Percentiles rank a stretch among this genome's conserved stretches.
phyloP scores from a whole-genome alignment of 2,888 invertebrate species.

The Trissolcus japonicus region DNA sequence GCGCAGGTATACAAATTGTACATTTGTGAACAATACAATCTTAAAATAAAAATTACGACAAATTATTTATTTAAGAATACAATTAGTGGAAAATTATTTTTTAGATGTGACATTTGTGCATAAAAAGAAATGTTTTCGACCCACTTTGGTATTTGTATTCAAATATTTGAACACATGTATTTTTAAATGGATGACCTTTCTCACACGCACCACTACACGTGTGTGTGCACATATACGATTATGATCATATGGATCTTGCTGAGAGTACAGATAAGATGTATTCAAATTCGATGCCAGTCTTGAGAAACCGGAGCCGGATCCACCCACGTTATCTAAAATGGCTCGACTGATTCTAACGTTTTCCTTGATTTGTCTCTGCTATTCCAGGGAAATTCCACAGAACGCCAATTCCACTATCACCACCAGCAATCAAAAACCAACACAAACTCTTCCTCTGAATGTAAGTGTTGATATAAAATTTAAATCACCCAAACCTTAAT shows the following conservation, averaged over 20 bases:
- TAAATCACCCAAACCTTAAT: too few relatives aligned
- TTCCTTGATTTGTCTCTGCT: too few relatives aligned
- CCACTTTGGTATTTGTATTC: conserved; percentile 9
- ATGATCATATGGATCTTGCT: conserved; percentile 1
- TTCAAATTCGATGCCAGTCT: neutral
- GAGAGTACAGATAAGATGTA: neutral
- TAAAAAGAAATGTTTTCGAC: neutral
- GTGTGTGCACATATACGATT: conserved; percentile 17
- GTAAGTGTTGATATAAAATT: too few relatives aligned
- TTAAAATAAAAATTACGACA: too few relatives aligned
- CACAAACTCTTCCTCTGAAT: neutral
- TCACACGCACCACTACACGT: conserved; percentile 3
- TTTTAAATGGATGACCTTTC: conserved; percentile 35
- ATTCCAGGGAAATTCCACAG: too few relatives aligned
- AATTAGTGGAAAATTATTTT: neutral
- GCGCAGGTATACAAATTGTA: too few relatives aligned
- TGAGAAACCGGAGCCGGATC: too few relatives aligned
- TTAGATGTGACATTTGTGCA: neutral
- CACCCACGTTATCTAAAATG: too few relatives aligned
- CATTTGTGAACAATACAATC: too few relatives aligned
- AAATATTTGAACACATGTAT: conserved; percentile 30
- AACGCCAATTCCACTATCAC: too few relatives aligned
- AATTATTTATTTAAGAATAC: neutral
- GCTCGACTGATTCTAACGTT: too few relatives aligned
- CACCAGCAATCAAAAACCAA: neutral